Percentiles rank a stretch among this genome's conserved stretches.
Conservation (phyloP, 2,888 invertebrate species). For the Erynnis tages region DNA sequence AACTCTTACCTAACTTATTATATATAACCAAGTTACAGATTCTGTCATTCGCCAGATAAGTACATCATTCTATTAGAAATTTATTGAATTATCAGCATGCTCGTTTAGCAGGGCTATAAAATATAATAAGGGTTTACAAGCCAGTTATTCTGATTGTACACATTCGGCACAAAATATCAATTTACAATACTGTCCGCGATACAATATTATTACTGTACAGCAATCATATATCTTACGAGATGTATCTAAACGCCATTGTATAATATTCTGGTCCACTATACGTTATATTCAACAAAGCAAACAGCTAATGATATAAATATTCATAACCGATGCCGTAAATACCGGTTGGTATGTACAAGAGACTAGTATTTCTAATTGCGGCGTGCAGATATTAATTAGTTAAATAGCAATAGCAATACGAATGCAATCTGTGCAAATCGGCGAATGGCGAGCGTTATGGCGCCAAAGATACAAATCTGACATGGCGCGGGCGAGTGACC, state of each 20-base stretch:
- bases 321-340: constrained; percentile 16
- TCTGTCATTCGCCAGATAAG: too few species aligned
- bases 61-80: too few species aligned
- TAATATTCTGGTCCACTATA: neutral
- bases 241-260: constrained; percentile 10
- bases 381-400: constrained; percentile 48
- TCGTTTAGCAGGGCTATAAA: too few species aligned
- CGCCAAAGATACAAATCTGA: constrained; percentile 72
- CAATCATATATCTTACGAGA: constrained; percentile 4
- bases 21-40: too few species aligned
- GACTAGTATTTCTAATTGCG: constrained; percentile 19
- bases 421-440: constrained; percentile 63
- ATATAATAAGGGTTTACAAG: neutral
- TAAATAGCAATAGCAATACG: constrained; percentile 56
- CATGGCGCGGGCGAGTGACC: constrained; percentile 61
- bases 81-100: too few species aligned
- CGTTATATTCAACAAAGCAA: neutral
- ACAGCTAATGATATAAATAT: constrained; percentile 26
- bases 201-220: neutral
- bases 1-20: too few species aligned
- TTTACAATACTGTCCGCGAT: neutral
- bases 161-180: constrained; percentile 10
- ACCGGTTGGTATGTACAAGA: constrained; percentile 5
- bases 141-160: neutral
- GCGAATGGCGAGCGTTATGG: constrained; percentile 57